phyloP scores from a whole-genome alignment of 1,140 invertebrate genomes.

The Neodiprion fabricii region DNA sequence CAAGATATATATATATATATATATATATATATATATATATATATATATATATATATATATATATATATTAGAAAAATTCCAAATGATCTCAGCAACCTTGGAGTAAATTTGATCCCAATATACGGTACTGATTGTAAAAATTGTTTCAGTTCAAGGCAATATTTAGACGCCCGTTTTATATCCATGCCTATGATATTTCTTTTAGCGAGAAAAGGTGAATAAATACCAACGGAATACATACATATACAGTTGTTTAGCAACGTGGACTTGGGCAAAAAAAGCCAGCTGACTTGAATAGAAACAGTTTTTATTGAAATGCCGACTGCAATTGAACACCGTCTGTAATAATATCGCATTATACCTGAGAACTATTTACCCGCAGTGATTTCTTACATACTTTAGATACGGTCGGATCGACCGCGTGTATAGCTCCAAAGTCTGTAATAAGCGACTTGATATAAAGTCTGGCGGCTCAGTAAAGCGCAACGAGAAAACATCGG shows the following conservation, averaged over 20 bases:
- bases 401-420: background rate
- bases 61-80: conserved; percentile 9
- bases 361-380: background rate
- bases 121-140: conserved; percentile 6
- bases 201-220: too few relatives aligned
- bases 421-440: background rate
- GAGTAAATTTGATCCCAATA: background rate
- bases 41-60: background rate
- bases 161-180: too few relatives aligned
- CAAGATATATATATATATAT: background rate
- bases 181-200: too few relatives aligned
- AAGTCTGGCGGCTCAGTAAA: background rate
- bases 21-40: too few relatives aligned
- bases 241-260: too few relatives aligned
- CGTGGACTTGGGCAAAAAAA: too few relatives aligned
- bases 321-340: background rate
- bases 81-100: background rate
- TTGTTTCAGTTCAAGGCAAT: background rate
- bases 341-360: background rate
- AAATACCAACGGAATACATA: too few relatives aligned
- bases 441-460: background rate
- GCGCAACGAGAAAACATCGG: conserved; percentile 3
- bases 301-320: background rate
- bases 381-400: background rate
- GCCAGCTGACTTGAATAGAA: background rate